Base-by-base conservation (phyloP, 2,888 invertebrate species). In the Chelonus formosanus region DNA sequence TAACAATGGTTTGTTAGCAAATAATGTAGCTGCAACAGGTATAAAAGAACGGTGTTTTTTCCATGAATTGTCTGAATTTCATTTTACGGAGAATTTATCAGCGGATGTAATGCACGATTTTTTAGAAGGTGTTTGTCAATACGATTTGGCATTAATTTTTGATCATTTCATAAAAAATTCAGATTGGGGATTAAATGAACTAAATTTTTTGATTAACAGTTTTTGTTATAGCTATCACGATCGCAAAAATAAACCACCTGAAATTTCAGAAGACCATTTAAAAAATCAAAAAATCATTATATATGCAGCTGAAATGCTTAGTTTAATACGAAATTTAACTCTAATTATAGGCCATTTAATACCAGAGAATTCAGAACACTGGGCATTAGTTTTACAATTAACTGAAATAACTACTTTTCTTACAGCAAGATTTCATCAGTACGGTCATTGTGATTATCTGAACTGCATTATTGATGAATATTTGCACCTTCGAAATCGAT, bases 81-180 rank as follows among this genome's bases (percentile, higher is more conserved):
- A 72, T 52, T 61, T 67, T 5, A 67, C 61, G 3, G 53, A 69
- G 44, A 71, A 74, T 63, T 20, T 62, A 5, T 40, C 52, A 20
- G 70, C 71, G 1, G 72, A 73, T 54, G 53, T 67, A 4, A 66
- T 71, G 65, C 74, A 74, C 53, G 71, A 71, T 52, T 10, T 67
- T 3, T 44, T 70, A 8, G 70, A 71, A 44, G 71, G 71, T 3
- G 52, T 71, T 10, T 67, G 67, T 54, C 62, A 65, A 31, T 73
- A 74, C 31, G 70, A 73, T 34, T 3, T 69, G 3, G 65, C 8
- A 3, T 35, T 43, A 5, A 43, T 65, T 20, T 50, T 50, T 4
- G 3, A 63, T 44, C 4, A 63, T 54, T 67, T 55, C 35, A 63
- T 64, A 20, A 20, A 2, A 20, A 20, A 20, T 8, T 58, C 4